Base-by-base conservation (phyloP, 2,888 invertebrate species). In the Nomada goodeniana region DNA sequence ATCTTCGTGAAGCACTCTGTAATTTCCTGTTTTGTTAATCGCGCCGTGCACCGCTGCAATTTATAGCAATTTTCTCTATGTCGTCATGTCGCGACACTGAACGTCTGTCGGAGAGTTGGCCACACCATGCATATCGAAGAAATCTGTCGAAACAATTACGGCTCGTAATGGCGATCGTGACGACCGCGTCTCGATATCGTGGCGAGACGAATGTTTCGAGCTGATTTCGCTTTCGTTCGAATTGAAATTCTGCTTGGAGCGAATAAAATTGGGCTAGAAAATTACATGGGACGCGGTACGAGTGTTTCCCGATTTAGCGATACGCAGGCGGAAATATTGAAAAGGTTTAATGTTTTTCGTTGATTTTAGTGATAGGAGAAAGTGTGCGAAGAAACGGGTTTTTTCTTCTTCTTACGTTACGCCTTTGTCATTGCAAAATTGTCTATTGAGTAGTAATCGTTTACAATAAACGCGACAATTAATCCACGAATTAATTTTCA, bases 91-190 rank as follows among this genome's bases (percentile, higher is more conserved):
- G 20, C 44, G 76, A 60, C 60, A 15, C 75, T 52, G 68, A 53
- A 52, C 42, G 72, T 20, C 68, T 7, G 36, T n/a, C 23, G 20
- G 44, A n/a, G 11, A 20, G 36, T 18, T 23, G 23, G 9, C 42
- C 4, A 20, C 4, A 59, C 29, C 52, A n/a, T 15, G 36, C 63
- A 68, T 53, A 77, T 77, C 52, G 50, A 71, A 63, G 67, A 75
- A 79, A 79, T 75, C 79, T 47, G 42, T 70, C 52, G 67, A 78
- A 78, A 75, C 74, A 59, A 83, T 83, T 71, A 68, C 61, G 59
- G 69, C 75, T 68, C 42, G 20, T 52, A 74, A 55, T 68, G 65
- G 67, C 44, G 59, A 68, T 71, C 63, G 64, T 72, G 75, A 78
- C 74, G 74, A 61, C 59, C 65, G 44, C 60, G 83, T 84, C 71